Base-by-base conservation (phyloP, 2,888 invertebrate species). In the Spisula subtruncata region DNA sequence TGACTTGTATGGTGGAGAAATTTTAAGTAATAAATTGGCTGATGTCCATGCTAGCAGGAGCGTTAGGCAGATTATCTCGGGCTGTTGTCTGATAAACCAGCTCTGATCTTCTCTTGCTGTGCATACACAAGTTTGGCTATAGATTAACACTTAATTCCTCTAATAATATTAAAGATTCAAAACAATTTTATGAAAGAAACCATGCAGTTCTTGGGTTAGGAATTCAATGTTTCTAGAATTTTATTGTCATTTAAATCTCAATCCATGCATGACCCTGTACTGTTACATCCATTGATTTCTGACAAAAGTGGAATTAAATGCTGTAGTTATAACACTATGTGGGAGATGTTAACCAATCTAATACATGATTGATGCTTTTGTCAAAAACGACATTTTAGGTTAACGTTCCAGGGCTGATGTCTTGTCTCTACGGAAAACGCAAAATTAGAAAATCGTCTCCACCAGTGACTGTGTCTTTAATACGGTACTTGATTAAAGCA, bases 11-110 rank as follows among this genome's bases (percentile, higher is more conserved):
- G 32, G 35, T 75, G 75, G 29, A 75, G 75, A 75, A 75, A 75
- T 35, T 75, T 75, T 35, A 35, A 75, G 75, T 75, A 35, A 75
- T 75, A 75, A 75, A 75, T 75, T 75, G 75, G 35, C 75, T 75
- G 25, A 32, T 75, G 75, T 75, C 75, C 75, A 75, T 75, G 75
- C 16, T 75, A 75, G 75, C 75, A 16, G 10, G 75, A 35, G 75
- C 35, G 32, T 75, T 25, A 6, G 75, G 35, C 32, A 75, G 32
- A 75, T 75, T 75, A 75, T 75, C 32, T 35, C 32, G 6, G 32
- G 16, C 75, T 32, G 16, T 60, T 75, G 75, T 32, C 32, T 75
- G 75, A 75, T 75, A 75, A 75, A 75, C 32, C 35, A 32, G 32
- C 35, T 18, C 35, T 32, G 29, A 18, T 32, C 60, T 60, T 14